These are phyloP conservation scores for Tribolium castaneum DNA, from an alignment of 1,140 invertebrate genomes.

Conservation along the genomic window DNA sequence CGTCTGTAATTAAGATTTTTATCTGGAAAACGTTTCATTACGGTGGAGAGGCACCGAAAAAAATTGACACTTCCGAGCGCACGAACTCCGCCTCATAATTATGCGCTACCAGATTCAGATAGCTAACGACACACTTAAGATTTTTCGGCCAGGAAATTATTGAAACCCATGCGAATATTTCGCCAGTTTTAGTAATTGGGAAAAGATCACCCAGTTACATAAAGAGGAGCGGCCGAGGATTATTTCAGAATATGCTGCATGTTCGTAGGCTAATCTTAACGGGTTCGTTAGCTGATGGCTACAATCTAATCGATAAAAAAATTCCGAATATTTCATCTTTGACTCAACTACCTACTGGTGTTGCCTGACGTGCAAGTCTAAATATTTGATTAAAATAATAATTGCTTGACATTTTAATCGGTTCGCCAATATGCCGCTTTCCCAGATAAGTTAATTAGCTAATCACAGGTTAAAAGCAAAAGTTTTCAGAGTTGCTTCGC, in stretches of 20 bases:
- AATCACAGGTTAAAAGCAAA: neutral
- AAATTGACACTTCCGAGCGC: conserved; percentile 33
- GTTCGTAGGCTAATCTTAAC: neutral
- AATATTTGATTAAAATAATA: conserved; percentile 15
- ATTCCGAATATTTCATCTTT: conserved; percentile 23
- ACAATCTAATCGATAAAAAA: conserved; percentile 28
- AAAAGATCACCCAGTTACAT: conserved; percentile 21
- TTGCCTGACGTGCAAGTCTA: neutral
- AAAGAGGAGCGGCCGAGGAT: conserved; percentile 21
- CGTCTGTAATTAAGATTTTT: conserved; percentile 31
- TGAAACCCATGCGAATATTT: conserved; percentile 19
- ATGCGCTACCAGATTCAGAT: conserved; percentile 30
- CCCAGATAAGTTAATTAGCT: neutral
- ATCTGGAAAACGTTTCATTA: conserved; percentile 16
- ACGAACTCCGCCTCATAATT: conserved; percentile 25
- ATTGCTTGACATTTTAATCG: conserved; percentile 7
- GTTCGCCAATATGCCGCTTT: neutral
- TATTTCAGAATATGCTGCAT: neutral
- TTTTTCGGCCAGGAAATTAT: conserved; percentile 27
- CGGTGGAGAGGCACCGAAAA: neutral
- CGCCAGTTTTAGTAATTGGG: conserved; percentile 21
- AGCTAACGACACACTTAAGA: conserved; percentile 31
- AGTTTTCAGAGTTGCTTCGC: too few relatives aligned
- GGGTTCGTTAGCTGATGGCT: conserved; percentile 28
- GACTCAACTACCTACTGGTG: conserved; percentile 17